Evolutionary conservation across 2,888 invertebrate genomes (phyloP).

Genomic region (Folsomia manolachei): DNA sequence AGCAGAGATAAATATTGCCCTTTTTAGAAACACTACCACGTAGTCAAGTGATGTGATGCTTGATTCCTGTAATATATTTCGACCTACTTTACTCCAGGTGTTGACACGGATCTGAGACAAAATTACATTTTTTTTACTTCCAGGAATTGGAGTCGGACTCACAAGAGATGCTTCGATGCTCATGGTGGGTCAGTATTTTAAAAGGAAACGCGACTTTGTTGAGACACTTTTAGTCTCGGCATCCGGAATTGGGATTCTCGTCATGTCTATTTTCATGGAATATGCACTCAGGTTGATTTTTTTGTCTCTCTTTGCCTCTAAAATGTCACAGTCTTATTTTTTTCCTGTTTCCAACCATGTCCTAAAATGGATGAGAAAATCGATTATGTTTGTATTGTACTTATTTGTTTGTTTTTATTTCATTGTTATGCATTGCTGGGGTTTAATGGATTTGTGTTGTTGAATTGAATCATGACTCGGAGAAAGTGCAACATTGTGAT

Average conservation of each 20-base stretch:
- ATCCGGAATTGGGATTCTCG: conserved; percentile 55
- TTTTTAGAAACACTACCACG: no score
- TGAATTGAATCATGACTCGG: neutral
- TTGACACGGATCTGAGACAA: no score
- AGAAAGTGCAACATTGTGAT: neutral
- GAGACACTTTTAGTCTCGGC: conserved; percentile 56
- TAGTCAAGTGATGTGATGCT: no score
- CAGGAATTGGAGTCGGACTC: conserved; percentile 54
- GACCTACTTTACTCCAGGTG: no score
- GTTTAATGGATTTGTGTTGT: neutral
- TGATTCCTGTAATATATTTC: no score
- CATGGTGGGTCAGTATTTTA: conserved; percentile 58
- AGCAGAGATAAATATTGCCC: no score
- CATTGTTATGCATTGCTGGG: neutral
- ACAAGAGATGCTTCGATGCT: conserved; percentile 56
- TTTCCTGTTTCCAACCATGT: no score
- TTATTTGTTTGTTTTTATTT: neutral
- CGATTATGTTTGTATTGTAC: no score
- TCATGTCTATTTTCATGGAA: conserved; percentile 54
- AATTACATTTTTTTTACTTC: no score
- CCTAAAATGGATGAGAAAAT: neutral
- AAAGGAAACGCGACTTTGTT: conserved; percentile 55
- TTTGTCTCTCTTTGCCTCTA: no score
- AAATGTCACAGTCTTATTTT: no score
- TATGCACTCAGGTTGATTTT: conserved; percentile 54